phyloP scores from a whole-genome alignment of 2,797 vertebrate species.

The Ibycter americanus region DNA sequence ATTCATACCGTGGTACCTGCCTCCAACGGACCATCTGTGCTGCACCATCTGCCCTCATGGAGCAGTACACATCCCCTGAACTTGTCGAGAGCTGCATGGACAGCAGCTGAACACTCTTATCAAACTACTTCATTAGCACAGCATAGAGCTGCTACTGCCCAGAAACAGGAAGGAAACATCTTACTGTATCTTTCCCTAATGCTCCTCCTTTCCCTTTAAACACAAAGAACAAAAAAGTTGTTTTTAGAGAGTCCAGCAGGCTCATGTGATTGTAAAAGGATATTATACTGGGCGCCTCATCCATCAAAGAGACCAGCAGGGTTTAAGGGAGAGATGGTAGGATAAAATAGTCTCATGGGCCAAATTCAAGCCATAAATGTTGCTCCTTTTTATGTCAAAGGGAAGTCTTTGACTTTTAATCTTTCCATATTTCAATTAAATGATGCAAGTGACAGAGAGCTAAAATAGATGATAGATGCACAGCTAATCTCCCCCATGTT shows the following conservation, averaged over 20 bases:
- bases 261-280: neutral
- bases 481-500: neutral
- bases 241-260: neutral
- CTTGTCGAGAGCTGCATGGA: rapidly evolving
- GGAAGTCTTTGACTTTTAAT: conserved; percentile 33
- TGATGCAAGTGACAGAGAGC: conserved; percentile 4
- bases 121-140: neutral
- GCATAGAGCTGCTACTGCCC: neutral
- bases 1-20: neutral
- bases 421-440: conserved; percentile 40
- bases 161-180: conserved; percentile 19
- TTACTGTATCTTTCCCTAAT: neutral
- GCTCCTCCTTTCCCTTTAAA: neutral
- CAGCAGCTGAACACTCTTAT: neutral
- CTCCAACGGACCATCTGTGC: neutral
- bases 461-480: neutral
- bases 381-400: neutral
- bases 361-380: conserved; percentile 32
- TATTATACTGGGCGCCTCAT: conserved; percentile 8
- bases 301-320: conserved; percentile 12
- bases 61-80: neutral
- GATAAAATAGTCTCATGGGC: conserved; percentile 38
- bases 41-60: neutral
- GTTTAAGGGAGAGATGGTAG: conserved; percentile 7
- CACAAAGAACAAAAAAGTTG: neutral